A percentile compares a stretch with the other conserved stretches of the same genome.
Conservation (phyloP, 2,888 invertebrate genomes). For the Ecliptopera silaceata region DNA sequence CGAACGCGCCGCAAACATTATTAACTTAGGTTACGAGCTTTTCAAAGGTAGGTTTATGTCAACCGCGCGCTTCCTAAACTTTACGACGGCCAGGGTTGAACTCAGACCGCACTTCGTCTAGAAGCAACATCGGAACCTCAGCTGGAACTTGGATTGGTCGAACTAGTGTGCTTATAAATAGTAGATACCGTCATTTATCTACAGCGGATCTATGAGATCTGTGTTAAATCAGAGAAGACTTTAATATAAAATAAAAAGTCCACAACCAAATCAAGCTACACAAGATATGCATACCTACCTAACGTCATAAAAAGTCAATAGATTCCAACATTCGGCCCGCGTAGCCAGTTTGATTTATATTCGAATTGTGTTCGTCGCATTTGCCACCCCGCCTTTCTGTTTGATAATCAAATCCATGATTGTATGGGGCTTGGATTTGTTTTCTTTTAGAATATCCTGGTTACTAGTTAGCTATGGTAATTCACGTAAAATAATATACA, state of each 20-base stretch:
- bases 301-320: conserved; percentile 16
- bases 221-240: not conserved
- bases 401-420: conserved; percentile 29
- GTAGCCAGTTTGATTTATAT: conserved; percentile 44
- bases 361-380: conserved; percentile 43
- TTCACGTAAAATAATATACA: not conserved
- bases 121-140: too few relatives aligned
- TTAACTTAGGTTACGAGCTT: conserved; percentile 28
- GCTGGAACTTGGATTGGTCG: too few relatives aligned
- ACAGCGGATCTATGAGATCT: too few relatives aligned
- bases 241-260: not conserved
- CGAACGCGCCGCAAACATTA: not conserved
- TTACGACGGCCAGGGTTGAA: not conserved
- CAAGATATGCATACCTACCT: conserved; percentile 2
- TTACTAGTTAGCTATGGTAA: conserved; percentile 14
- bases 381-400: conserved; percentile 28
- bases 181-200: too few relatives aligned
- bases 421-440: conserved; percentile 12
- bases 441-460: conserved; percentile 13
- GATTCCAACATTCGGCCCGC: conserved; percentile 26
- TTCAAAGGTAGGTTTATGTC: conserved; percentile 31
- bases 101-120: not conserved
- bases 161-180: too few relatives aligned
- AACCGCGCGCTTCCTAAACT: not conserved
- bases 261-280: not conserved